phyloP scores from a whole-genome alignment of 2,888 invertebrate genomes.

The Lycocerus yunnanus region DNA sequence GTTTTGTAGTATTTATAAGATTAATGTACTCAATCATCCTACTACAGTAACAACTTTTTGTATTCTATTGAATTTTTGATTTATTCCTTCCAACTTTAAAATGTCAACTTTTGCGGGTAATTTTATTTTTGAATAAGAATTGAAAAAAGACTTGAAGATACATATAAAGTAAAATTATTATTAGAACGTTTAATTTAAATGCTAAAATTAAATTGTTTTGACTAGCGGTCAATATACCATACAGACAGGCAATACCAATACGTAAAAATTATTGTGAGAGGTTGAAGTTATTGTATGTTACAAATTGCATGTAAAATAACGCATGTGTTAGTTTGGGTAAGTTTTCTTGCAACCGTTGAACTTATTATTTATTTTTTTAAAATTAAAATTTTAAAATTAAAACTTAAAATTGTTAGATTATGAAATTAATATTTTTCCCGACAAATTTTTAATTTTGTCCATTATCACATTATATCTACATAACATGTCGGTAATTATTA shows the following conservation, averaged over 20 bases:
- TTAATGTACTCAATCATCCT: background rate
- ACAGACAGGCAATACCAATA: background rate
- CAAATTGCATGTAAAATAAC: background rate
- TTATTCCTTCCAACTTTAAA: background rate
- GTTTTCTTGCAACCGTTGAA: background rate
- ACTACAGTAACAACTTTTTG: background rate
- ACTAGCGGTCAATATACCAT: background rate
- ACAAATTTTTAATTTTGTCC: too few relatives aligned
- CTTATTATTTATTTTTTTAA: too few relatives aligned
- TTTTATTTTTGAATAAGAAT: background rate
- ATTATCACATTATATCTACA: too few relatives aligned
- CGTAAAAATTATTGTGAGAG: background rate
- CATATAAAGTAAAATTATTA: background rate
- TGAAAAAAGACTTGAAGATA: background rate
- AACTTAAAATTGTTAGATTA: too few relatives aligned
- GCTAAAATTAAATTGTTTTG: conserved; percentile 2
- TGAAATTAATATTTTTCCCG: too few relatives aligned
- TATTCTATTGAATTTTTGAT: background rate
- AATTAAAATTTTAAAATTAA: too few relatives aligned
- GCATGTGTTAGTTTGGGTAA: background rate
- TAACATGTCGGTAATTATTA: too few relatives aligned
- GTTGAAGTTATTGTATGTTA: background rate
- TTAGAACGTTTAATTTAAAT: background rate
- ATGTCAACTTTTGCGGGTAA: background rate
- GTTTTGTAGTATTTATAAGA: conserved; percentile 7